Evolutionary conservation across 2,888 invertebrate species (phyloP).

Genomic region (Synanthedon tipuliformis): DNA sequence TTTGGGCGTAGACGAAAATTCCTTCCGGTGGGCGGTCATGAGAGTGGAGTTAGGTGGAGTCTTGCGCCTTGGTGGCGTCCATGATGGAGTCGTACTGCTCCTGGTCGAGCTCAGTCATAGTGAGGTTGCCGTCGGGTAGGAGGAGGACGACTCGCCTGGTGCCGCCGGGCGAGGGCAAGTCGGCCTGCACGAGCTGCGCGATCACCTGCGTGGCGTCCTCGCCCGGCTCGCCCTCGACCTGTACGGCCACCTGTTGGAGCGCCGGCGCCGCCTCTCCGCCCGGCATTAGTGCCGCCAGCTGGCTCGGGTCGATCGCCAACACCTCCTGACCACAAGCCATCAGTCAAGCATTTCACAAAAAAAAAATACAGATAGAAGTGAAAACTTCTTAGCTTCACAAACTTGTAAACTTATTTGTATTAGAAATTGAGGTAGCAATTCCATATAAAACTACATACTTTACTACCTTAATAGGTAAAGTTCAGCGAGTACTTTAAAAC

Average conservation of each 20-base stretch:
- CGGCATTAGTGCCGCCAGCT: constrained; percentile 70
- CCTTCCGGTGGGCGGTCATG: no score
- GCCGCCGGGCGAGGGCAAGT: constrained; percentile 86
- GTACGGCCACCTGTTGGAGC: constrained; percentile 66
- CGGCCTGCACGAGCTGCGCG: constrained; percentile 87
- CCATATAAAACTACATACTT: no score
- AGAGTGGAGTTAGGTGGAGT: constrained; percentile 7
- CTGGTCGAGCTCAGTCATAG: constrained; percentile 89
- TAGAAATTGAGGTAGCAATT: no score
- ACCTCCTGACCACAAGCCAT: constrained; percentile 37
- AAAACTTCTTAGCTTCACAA: no score
- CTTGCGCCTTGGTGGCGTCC: constrained; percentile 70
- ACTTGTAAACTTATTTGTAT: no score
- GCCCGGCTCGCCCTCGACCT: constrained; percentile 66
- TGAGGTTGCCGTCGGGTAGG: constrained; percentile 85
- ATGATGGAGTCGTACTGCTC: constrained; percentile 82
- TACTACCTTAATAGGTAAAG: no score
- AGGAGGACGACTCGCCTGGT: constrained; percentile 86
- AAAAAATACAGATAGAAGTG: no score
- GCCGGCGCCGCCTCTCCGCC: constrained; percentile 60
- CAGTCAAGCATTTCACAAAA: no score
- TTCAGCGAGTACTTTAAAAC: no score
- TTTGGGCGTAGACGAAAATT: no score
- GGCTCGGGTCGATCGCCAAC: constrained; percentile 65
- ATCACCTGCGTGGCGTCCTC: constrained; percentile 82